Evolutionary conservation across 2,113 vertebrate genomes (phyloP).

Genomic region (Centropristis striata): DNA sequence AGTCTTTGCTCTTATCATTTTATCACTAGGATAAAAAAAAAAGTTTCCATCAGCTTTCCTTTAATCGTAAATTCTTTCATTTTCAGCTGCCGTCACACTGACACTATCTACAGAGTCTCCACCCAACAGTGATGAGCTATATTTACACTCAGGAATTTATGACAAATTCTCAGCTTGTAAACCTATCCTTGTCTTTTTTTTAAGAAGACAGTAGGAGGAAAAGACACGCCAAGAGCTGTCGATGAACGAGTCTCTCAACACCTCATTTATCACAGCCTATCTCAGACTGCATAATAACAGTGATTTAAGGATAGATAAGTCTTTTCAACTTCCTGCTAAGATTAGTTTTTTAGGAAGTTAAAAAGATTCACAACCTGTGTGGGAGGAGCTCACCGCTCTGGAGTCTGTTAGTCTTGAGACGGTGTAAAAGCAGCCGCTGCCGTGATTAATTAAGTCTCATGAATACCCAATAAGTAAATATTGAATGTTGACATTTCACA

Average conservation of each 20-base stretch:
- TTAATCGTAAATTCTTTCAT: constrained; percentile 34
- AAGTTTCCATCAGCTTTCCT: constrained; percentile 29
- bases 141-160: constrained; percentile 45
- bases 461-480: constrained; percentile 73
- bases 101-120: constrained; percentile 10
- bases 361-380: constrained; percentile 30
- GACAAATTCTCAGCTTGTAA: constrained; percentile 24
- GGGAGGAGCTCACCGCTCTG: constrained; percentile 29
- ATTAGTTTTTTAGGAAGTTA: constrained; percentile 22
- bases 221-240: constrained; percentile 3
- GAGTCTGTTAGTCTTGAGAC: constrained; percentile 3
- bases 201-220: constrained; percentile 26
- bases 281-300: neutral
- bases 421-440: constrained; percentile 40
- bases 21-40: constrained; percentile 17
- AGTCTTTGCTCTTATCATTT: constrained; percentile 29
- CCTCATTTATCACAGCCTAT: constrained; percentile 16
- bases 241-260: constrained; percentile 1
- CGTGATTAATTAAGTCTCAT: constrained; percentile 72
- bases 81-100: constrained; percentile 26
- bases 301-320: constrained; percentile 27
- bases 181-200: constrained; percentile 14
- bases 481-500: constrained; percentile 69
- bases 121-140: constrained; percentile 20
- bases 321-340: constrained; percentile 18